phyloP scores from a whole-genome alignment of 2,797 vertebrate species.

The Serranus cabrilla region DNA sequence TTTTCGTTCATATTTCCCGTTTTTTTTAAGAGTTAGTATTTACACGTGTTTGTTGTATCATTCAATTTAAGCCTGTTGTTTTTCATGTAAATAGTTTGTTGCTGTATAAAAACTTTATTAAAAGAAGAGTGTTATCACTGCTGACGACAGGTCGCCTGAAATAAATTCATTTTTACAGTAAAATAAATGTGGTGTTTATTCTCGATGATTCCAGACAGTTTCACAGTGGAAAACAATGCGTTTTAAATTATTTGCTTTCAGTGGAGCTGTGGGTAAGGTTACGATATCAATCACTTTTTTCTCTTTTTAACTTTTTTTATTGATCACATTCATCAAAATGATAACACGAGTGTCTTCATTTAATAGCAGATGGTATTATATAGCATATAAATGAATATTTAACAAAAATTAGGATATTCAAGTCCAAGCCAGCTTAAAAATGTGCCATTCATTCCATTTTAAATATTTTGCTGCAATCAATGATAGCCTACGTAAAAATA shows the following conservation, averaged over 20 bases:
- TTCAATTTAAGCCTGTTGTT: conserved; percentile 21
- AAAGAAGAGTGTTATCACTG: conserved; percentile 30
- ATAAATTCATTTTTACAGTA: conserved; percentile 69
- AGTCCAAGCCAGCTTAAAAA: not conserved
- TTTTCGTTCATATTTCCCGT: conserved; percentile 32
- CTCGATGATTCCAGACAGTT: not conserved
- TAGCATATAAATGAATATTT: no score
- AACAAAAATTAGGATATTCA: not conserved
- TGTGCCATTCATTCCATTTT: not conserved
- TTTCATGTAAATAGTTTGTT: conserved; percentile 62
- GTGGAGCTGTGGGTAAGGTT: not conserved
- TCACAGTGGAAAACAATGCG: not conserved
- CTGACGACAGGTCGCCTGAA: conserved; percentile 36
- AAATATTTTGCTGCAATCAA: not conserved
- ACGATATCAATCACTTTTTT: not conserved
- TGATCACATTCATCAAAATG: not conserved
- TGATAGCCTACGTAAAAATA: not conserved
- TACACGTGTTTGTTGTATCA: conserved; percentile 23
- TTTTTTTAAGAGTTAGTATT: conserved; percentile 31
- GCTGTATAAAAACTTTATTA: conserved; percentile 44
- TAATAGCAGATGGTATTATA: not conserved
- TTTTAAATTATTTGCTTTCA: not conserved
- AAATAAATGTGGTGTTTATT: conserved; percentile 43
- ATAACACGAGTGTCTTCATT: not conserved
- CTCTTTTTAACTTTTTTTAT: no score